These are phyloP conservation scores for Sebastes diploproa DNA, from an alignment of 2,797 vertebrate genomes.

Conservation along the genomic window DNA sequence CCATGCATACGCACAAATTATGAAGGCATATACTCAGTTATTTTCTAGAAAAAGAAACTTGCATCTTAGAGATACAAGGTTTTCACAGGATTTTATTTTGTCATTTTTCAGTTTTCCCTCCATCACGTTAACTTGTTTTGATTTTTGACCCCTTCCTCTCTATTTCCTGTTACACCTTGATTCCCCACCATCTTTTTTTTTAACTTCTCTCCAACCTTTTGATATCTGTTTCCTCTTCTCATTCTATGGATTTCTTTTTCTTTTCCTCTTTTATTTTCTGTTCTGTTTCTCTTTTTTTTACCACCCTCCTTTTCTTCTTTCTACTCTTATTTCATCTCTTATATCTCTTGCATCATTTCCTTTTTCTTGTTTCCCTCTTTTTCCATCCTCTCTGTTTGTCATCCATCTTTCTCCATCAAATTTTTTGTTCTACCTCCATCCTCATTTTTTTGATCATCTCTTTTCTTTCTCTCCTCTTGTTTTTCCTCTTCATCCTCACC, in stretches of 20 bases:
- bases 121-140: neutral
- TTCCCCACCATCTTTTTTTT: neutral
- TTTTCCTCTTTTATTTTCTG: neutral
- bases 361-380: neutral
- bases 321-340: neutral
- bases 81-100: neutral
- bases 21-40: no score
- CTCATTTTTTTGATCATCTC: neutral
- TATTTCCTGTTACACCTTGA: neutral
- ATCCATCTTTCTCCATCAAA: neutral
- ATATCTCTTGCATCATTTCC: no score
- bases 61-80: neutral
- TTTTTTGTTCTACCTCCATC: constrained; percentile 7
- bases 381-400: neutral
- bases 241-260: neutral
- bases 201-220: neutral
- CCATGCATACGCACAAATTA: no score
- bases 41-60: neutral
- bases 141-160: neutral
- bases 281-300: neutral
- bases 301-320: neutral
- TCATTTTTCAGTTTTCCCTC: neutral
- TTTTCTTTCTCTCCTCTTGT: constrained; percentile 35
- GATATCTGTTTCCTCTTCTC: neutral
- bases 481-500: constrained; percentile 37